Base-by-base conservation (phyloP, 2,797 vertebrate species). In the Coreius guichenoti region DNA sequence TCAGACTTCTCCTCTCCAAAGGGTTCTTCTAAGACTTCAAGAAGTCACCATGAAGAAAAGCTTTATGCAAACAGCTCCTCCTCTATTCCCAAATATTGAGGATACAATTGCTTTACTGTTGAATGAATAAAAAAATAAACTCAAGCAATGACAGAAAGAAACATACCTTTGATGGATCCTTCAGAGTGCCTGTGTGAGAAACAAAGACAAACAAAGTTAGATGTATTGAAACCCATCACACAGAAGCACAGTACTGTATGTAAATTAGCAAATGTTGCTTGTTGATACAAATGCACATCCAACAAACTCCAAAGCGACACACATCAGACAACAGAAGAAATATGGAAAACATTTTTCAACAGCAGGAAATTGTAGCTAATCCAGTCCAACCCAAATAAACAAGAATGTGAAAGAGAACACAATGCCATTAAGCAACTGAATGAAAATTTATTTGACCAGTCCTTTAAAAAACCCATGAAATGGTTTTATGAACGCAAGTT, bases 111-210 rank as follows among this genome's bases (percentile, higher is more conserved):
- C 51, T 58, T 36, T 39, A 77, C 33, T 6, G 2, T 43, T 11
- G 33, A 77, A 19, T n/a, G n/a, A n/a, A n/a, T n/a, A n/a, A n/a
- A n/a, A n/a, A n/a, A n/a, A n/a, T n/a, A 19, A 65, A 65, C n/a
- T 11, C 45, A 36, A 51, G 5, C 13, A 33, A 26, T 31, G 21
- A 51, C 31, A 23, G 21, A 47, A 19, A 16, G 36, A 16, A 49
- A 87, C 89, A 2, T 90, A 90, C 90, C 88, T 78, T 90, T 63
- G 87, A 87, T 16, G 90, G 86, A 85, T 90, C 90, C 84, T 87
- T 90, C 8, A 90, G n/a, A 70, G 84, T 87, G 72, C 88, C 90
- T 90, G 84, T 51, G 82, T 17, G 29, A 29, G 49, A 29, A 49
- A 17, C 1, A 68, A 70, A 80, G 47, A 68, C 58, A 74, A 69